Conservation (phyloP, 23 tunicate species). For the Corella eumyota region DNA sequence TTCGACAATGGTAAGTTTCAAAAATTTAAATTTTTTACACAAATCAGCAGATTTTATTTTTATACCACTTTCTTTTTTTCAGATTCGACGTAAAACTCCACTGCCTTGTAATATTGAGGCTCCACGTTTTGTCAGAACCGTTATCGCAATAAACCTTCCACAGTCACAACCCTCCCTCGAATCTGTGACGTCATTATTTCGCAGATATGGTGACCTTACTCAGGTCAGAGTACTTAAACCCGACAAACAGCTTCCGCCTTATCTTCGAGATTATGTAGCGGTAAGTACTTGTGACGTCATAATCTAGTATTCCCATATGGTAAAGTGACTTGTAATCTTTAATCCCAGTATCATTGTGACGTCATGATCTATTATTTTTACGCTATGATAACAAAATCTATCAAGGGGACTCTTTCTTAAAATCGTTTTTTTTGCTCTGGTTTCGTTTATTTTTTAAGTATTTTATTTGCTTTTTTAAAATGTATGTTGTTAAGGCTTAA, state of each 20-base stretch:
- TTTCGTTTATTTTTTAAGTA: too few relatives aligned
- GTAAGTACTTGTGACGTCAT: too few relatives aligned
- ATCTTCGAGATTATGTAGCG: constrained; percentile 74
- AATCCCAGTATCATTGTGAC: background rate
- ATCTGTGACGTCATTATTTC: constrained; percentile 81
- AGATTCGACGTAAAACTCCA: constrained; percentile 68
- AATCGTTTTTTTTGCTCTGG: too few relatives aligned
- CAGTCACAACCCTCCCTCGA: constrained; percentile 67
- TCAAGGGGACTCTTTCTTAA: too few relatives aligned
- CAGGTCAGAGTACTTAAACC: constrained; percentile 96
- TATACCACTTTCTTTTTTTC: constrained; percentile 2
- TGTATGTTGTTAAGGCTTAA: too few relatives aligned
- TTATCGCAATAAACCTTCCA: constrained; percentile 93
- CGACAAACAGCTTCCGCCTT: constrained; percentile 65
- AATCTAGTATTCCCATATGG: background rate
- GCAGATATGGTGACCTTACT: constrained; percentile 74
- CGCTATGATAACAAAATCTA: too few relatives aligned
- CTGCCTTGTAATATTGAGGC: constrained; percentile 70
- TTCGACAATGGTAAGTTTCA: constrained; percentile 39
- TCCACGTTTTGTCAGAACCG: constrained; percentile 71
- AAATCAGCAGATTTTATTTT: background rate
- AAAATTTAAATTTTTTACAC: background rate
- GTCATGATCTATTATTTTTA: too few relatives aligned
- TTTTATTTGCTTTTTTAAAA: too few relatives aligned
- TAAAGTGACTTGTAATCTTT: background rate